Evolutionary conservation across 2,113 vertebrate genomes (phyloP).

Genomic region (Petroica traversi): DNA sequence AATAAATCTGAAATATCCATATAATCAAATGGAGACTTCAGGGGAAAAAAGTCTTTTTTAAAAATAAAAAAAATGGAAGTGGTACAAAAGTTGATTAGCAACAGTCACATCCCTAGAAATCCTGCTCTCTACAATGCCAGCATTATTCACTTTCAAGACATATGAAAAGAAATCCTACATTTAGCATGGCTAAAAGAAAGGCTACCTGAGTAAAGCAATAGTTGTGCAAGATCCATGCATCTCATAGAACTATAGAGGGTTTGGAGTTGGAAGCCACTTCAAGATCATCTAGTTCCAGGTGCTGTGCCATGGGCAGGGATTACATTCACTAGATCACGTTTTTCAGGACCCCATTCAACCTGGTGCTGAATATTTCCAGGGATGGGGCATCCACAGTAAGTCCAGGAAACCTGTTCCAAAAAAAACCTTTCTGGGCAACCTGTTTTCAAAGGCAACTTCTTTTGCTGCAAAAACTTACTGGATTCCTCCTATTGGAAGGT

Average conservation of each 20-base stretch:
- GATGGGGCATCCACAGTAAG: no score
- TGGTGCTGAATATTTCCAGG: neutral
- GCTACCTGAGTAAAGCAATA: neutral
- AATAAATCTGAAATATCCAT: neutral
- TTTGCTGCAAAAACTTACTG: neutral
- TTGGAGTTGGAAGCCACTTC: accelerated
- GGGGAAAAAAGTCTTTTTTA: neutral
- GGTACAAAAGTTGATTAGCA: neutral
- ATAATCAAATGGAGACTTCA: neutral
- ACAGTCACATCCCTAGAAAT: neutral
- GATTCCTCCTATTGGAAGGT: neutral
- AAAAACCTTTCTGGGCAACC: neutral
- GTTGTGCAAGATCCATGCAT: neutral
- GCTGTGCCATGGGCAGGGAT: no score
- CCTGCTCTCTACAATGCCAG: neutral
- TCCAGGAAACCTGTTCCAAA: neutral
- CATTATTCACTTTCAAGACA: neutral
- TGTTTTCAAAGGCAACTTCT: neutral
- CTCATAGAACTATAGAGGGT: neutral
- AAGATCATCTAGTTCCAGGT: neutral
- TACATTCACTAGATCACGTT: neutral
- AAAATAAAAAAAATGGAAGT: neutral
- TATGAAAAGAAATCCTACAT: neutral
- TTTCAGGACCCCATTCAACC: neutral
- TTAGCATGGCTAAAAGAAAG: neutral